Evolutionary conservation across 23 tunicate genomes (phyloP), one percentile per base, ranked within the genome.

Genomic region (Corella eumyota): DNA sequence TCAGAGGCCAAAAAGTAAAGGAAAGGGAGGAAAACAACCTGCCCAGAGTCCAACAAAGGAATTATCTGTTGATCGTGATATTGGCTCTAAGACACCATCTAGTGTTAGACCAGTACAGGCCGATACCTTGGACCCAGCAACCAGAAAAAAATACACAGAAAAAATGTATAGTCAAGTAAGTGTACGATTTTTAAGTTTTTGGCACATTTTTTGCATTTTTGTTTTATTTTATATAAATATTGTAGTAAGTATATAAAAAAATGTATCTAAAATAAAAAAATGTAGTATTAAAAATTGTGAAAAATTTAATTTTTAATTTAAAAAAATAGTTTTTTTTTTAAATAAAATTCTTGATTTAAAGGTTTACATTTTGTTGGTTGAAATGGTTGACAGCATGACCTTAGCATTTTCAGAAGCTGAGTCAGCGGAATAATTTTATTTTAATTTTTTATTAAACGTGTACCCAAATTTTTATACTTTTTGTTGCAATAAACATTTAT

Each of bases 1-100:
- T 0, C 71, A 82, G 92, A 67, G 92, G 60, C 92, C 92, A 1
- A 82, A 82, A 38, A 82, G 92, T 45, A 82, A 79, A 54, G 77
- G 72, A 2, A 70, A 63, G 40, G 58, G 29, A 21, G 82, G 82
- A 1, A 74, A 74, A 68, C 76, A 34, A n/a, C 30, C 72, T 0
- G 64, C 70, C 0, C 64, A 48, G 56, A 74, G 76, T 23, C 92
- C 92, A n/a, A 82, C 76, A 6, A 73, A 74, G 46, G 92, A 82
- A 28, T 29, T 74, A 32, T 49, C 61, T n/a, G 22, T 27, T n/a
- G 92, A 82, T 21, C 54, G 81, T 15, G 92, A 74, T 52, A 65
- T 65, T 33, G 65, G 50, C 3, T 65, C 70, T 3, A 82, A 82
- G 27, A 82, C 92, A 22, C 92, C 92, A 2, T 82, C 81, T 0